Percentiles rank a stretch among this genome's conserved stretches.
Evolutionary conservation across 2,113 vertebrate genomes (phyloP).

Genomic region (Chroicocephalus ridibundus): DNA sequence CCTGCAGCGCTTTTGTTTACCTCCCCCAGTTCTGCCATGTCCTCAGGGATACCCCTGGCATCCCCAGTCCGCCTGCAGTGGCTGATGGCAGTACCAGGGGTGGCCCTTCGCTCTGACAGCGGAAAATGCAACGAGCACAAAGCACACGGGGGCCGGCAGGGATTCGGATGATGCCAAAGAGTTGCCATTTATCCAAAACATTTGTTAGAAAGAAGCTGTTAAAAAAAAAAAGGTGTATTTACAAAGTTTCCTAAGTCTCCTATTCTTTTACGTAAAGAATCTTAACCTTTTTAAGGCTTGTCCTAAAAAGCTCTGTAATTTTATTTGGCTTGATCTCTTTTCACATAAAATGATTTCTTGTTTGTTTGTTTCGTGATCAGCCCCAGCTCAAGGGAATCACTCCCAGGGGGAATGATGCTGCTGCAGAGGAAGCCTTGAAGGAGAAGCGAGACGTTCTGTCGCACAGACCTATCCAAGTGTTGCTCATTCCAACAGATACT

Average conservation of each 20-base stretch:
- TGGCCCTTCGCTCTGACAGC: neutral
- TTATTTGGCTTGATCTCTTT: neutral
- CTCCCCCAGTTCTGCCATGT: neutral
- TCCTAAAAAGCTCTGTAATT: neutral
- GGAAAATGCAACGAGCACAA: neutral
- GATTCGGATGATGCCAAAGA: neutral
- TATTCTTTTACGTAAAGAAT: neutral
- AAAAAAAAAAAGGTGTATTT: neutral
- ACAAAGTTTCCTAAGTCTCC: neutral
- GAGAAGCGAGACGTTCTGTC: neutral
- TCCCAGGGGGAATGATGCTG: neutral
- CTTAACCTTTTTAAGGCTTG: neutral
- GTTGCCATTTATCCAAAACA: neutral
- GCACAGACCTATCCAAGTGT: neutral
- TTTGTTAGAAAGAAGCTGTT: neutral
- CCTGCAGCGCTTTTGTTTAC: neutral
- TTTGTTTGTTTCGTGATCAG: neutral
- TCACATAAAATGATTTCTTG: neutral
- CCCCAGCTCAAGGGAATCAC: neutral
- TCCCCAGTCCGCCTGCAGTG: neutral
- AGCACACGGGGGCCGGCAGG: neutral
- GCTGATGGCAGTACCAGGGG: neutral
- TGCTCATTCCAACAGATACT: neutral
- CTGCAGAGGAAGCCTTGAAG: neutral
- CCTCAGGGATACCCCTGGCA: neutral